phyloP scores from a whole-genome alignment of 2,797 vertebrate genomes.

The Lacerta viridis region DNA sequence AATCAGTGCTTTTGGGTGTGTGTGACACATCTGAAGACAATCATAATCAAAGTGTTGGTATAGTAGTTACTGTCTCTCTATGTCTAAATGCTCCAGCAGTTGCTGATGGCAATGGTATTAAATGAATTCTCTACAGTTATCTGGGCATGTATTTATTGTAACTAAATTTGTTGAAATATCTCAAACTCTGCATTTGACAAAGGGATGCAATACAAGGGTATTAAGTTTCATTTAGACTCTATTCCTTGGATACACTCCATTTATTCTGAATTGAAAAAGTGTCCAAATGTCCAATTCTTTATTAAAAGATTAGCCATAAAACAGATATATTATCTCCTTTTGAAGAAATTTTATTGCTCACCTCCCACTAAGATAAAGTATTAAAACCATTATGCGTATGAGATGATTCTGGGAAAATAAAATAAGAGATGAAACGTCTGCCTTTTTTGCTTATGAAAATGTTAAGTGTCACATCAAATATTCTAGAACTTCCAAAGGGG shows the following conservation, averaged over 20 bases:
- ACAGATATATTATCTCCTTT: not conserved
- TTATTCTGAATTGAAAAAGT: constrained; percentile 41
- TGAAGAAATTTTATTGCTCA: not conserved
- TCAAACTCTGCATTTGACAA: not conserved
- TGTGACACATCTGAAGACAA: not conserved
- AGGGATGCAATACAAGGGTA: not conserved
- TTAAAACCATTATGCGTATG: not conserved
- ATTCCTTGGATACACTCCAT: constrained; percentile 20
- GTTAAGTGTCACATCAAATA: constrained; percentile 20
- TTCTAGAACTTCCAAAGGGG: not conserved
- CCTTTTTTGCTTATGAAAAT: constrained; percentile 9
- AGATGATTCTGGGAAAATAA: constrained; percentile 14
- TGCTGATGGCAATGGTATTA: constrained; percentile 19
- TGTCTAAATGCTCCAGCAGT: not conserved
- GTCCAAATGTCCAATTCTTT: constrained; percentile 32
- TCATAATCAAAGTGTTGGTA: not conserved
- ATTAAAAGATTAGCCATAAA: constrained; percentile 17
- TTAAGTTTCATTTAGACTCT: constrained; percentile 21
- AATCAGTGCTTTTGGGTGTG: not conserved
- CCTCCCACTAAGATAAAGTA: constrained; percentile 16
- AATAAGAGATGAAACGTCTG: not conserved
- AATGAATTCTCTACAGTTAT: not conserved
- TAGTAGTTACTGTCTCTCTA: constrained; percentile 13
- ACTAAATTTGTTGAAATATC: not conserved
- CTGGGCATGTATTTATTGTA: not conserved